Percentiles rank a stretch among this genome's conserved stretches.
Conservation (phyloP, 1,140 invertebrate genomes). For the Drosophila kanapiae region DNA sequence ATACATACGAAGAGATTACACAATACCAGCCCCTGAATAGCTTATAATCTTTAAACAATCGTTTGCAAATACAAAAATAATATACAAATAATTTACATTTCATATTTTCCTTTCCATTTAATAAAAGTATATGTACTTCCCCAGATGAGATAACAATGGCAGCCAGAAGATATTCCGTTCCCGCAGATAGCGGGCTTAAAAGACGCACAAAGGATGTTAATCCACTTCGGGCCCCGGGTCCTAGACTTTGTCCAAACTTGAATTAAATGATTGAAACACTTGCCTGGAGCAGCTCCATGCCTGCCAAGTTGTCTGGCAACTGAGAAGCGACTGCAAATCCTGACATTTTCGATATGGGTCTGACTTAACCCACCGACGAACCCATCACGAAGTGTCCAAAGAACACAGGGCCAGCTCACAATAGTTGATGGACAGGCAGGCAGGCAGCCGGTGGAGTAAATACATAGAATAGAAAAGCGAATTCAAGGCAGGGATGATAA, state of each 20-base stretch:
- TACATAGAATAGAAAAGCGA: neutral
- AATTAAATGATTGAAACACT: conserved; percentile 44
- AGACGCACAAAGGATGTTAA: conserved; percentile 26
- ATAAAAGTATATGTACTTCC: neutral
- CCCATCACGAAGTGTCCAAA: conserved; percentile 32
- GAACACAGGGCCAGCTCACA: conserved; percentile 26
- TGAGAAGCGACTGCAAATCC: conserved; percentile 19
- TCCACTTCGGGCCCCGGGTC: conserved; percentile 13
- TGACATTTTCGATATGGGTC: conserved; percentile 78
- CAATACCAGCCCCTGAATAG: no score
- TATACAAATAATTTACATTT: neutral
- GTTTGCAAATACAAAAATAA: neutral
- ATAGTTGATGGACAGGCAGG: conserved; percentile 34
- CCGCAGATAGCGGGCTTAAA: neutral
- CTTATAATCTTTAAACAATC: no score
- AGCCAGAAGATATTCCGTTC: neutral
- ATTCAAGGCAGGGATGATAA: no score
- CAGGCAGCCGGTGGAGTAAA: conserved; percentile 1
- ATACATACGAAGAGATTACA: no score
- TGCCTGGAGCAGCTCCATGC: conserved; percentile 26
- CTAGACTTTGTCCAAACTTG: conserved; percentile 28
- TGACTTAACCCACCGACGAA: conserved; percentile 33
- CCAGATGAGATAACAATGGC: neutral
- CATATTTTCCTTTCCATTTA: no score
- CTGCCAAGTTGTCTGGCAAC: conserved; percentile 21